Evolutionary conservation across 2,113 vertebrate genomes (phyloP).

Genomic region (Vidua macroura): DNA sequence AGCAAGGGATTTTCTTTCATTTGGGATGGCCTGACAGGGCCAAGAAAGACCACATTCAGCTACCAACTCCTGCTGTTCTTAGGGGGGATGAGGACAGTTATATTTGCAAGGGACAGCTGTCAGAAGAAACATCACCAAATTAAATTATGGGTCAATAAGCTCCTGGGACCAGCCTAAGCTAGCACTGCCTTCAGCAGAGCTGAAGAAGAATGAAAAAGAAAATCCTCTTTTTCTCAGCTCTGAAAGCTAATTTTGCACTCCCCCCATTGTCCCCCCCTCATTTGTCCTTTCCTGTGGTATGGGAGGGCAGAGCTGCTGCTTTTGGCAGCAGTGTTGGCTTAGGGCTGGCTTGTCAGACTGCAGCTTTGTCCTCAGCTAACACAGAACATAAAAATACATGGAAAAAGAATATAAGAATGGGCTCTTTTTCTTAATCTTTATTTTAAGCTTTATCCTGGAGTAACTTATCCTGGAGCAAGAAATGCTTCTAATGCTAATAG

Average conservation of each 20-base stretch:
- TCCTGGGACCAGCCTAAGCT: neutral
- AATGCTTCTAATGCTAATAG: neutral
- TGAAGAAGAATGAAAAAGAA: neutral
- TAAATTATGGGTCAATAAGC: neutral
- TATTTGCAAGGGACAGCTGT: neutral
- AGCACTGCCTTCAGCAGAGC: neutral
- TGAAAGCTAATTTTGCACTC: neutral
- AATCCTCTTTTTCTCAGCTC: neutral
- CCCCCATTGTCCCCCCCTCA: rapidly evolving
- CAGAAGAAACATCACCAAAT: neutral
- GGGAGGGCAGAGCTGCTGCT: neutral
- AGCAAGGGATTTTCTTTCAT: neutral
- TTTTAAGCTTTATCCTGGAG: neutral
- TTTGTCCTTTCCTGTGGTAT: neutral
- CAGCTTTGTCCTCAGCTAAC: neutral
- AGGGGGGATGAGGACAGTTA: neutral
- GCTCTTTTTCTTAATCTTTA: neutral
- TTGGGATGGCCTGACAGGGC: neutral
- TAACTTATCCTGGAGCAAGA: neutral
- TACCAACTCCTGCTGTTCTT: neutral
- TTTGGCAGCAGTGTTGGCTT: neutral
- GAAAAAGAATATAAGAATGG: neutral
- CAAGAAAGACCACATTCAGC: neutral
- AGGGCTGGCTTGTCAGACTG: neutral
- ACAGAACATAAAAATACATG: neutral